Base-by-base conservation (phyloP, 2,888 invertebrate species). In the Pristionchus japonicus region DNA sequence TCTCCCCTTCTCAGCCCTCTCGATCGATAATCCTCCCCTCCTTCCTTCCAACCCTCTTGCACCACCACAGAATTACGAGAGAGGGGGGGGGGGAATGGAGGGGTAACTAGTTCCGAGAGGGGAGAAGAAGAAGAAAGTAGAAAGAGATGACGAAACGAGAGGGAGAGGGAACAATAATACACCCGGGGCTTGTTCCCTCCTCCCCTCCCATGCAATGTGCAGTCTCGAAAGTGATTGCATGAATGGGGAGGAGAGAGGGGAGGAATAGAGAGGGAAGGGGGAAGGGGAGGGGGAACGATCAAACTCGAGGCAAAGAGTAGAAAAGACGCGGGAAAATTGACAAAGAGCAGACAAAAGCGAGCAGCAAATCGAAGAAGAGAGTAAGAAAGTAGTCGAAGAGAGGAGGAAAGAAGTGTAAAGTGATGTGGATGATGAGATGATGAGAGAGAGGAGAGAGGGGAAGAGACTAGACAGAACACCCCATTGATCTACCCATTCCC, bases 121-220 rank as follows among this genome's bases (percentile, higher is more conserved):
- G 52, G 23, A 77, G 77, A 77, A 77, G 47, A 80, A 80, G 49
- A 80, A 80, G 80, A 80, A 80, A 70, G 70, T 70, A 70, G 70
- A 70, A 70, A 70, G 70, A 70, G 70, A 70, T 70, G 70, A 70
- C 70, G 80, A 80, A 80, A 80, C 47, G 49, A 49, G 43, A 80
- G 80, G 80, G 80, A 43, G 49, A 80, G 80, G 43, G 80, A 80
- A 80, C 49, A 80, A 49, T 49, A 80, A 80, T 43, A 80, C 43
- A 80, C 80, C 27, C 49, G n/a, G 70, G 70, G 70, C 70, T 70
- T 70, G 70, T 70, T 70, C 70, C 34, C 34, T 15, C 64, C 64
- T n/a, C 43, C 37, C 37, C 40, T 40, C 77, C 77, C n/a, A 77
- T 43, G 27, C 49, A 47, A 80, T 49, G 49, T 43, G 49, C 47